Evolutionary conservation across 1,140 invertebrate species (phyloP).

Genomic region (Caenorhabditis elegans): DNA sequence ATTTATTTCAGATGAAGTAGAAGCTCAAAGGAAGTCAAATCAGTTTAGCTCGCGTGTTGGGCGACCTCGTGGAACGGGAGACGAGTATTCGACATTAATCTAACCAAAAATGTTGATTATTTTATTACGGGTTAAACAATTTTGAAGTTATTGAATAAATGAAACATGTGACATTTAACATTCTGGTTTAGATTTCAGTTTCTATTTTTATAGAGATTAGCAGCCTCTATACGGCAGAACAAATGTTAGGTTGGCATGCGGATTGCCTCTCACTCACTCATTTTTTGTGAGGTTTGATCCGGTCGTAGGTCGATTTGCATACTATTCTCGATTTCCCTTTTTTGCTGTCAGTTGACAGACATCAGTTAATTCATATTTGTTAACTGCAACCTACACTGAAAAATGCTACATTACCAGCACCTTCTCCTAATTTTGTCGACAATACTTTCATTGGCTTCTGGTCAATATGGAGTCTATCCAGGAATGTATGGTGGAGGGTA

Average conservation of each 20-base stretch:
- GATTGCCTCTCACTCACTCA: neutral
- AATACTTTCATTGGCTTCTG: neutral
- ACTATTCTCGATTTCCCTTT: neutral
- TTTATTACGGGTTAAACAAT: neutral
- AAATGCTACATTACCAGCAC: neutral
- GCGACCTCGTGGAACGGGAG: neutral
- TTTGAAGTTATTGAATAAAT: neutral
- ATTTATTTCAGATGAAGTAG: neutral
- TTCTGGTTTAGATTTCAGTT: neutral
- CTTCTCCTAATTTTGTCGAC: neutral
- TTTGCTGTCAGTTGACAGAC: neutral
- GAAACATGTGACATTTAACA: neutral
- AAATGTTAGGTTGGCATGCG: neutral
- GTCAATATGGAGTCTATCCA: neutral
- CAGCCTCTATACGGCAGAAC: neutral
- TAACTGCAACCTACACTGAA: too few species aligned
- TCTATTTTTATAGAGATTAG: neutral
- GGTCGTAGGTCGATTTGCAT: conserved; percentile 29
- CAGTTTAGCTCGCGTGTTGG: neutral
- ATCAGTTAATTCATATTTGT: neutral
- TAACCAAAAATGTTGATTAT: neutral
- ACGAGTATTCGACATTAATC: neutral
- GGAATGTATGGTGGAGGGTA: conserved; percentile 1
- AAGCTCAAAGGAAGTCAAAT: neutral
- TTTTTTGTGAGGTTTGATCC: neutral